Evolutionary conservation across 2,797 vertebrate genomes (phyloP), one percentile per base, ranked within the genome.

Genomic region (Spinus pinus): DNA sequence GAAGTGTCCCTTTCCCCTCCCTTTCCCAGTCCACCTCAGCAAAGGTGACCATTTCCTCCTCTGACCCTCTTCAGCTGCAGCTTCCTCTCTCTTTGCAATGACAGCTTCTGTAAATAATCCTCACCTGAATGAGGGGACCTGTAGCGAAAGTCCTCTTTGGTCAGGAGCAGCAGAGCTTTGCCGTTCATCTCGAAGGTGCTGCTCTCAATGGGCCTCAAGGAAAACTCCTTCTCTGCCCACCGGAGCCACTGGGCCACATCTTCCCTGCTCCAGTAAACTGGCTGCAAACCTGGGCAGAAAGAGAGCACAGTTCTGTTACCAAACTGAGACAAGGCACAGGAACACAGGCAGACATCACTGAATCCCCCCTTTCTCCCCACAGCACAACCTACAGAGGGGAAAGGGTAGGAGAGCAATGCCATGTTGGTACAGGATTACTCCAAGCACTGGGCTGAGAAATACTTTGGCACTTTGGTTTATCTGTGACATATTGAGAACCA

Each of bases 71-170:
- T 56, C 46, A 81, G 51, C 64, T 64, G 60, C 18, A 60, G 31
- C 20, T 41, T 58, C 42, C 30, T 64, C 53, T 46, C 47, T 85
- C 31, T 72, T 89, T 74, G 35, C 74, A 70, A 3, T 31, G 24
- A 37, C 21, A 66, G 69, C 14, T 72, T 44, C 67, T 65, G 30
- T 71, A 85, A 85, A 33, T 14, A 72, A 64, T 41, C 56, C 96
- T 98, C 97, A 99, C 99, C 99, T 78, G 99, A 99, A 98, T 99
- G 99, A 57, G 99, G 98, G 65, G 99, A 99, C 90, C 99, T 98
- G 97, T 99, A 99, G 97, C 99, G 98, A 96, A 99, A 99, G 97
- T 99, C 99, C 97, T 99, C 99, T 98, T 99, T 99, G 97, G 99
- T 99, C 96, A 99, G 99, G 77, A 99, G 98, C 95, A 99, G 98